Evolutionary conservation across 2,888 invertebrate genomes (phyloP), one percentile per base, ranked within the genome.

Genomic region (Saturnia pavonia): DNA sequence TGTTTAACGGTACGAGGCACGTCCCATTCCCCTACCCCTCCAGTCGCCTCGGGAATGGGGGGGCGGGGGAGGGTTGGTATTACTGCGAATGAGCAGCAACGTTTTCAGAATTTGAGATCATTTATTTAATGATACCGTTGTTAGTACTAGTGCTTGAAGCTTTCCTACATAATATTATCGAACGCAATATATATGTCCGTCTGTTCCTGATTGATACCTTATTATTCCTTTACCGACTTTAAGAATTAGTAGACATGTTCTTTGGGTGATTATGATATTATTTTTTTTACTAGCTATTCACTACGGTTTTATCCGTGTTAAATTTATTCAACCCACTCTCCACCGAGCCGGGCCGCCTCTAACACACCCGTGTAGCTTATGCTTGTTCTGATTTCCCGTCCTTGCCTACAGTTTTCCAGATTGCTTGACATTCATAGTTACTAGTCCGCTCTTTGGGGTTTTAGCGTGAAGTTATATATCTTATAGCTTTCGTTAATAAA

Each of bases 1-100:
- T 84, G 83, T 87, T 90, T 89, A 88, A 81, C 84, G 71, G 80
- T 76, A 74, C 70, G 77, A 74, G 74, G 75, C 76, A 74, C 76
- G 79, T 79, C 72, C 43, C 60, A 45, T 65, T 71, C 63, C 70
- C 72, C 68, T 68, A 8, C 57, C 54, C 54, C 54, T 1, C 25
- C 57, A 14, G 12, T 65, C 11, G 60, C 9, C 25, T 16, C 3
- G 67, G 67, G 72, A 68, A 67, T 57, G 70, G 34, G 12, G n/a
- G 25, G 68, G 72, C 63, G 51, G 57, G 51, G 27, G 25, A 40
- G 34, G 65, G 9, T 9, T 19, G 19, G 34, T 34, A 65, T 65
- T 65, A 65, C 65, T 40, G 40, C 40, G 65, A 65, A 65, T 40
- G 40, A 40, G 68, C 68, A 40, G 14, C 40, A n/a, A 34, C 51